phyloP scores from a whole-genome alignment of 2,888 invertebrate genomes.

The Tyria jacobaeae region DNA sequence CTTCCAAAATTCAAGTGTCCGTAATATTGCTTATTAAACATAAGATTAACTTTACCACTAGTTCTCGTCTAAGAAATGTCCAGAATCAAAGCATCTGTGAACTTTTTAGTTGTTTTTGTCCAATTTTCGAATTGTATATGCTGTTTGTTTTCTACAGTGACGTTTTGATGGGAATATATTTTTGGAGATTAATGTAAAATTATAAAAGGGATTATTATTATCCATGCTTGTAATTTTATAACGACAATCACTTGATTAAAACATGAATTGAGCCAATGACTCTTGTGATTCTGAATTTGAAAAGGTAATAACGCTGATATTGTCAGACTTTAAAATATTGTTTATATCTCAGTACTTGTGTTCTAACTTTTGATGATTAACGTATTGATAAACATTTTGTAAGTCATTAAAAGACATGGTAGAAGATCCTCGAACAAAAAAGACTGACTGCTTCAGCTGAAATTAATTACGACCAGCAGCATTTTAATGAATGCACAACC shows the following conservation, averaged over 20 bases:
- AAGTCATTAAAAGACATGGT: not conserved
- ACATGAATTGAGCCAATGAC: not conserved
- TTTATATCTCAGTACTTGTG: not conserved
- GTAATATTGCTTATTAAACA: conserved; percentile 37
- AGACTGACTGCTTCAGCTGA: conserved; percentile 7
- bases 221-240: not conserved
- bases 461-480: not conserved
- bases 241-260: not conserved
- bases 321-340: not conserved
- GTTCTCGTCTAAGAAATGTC: conserved; percentile 44
- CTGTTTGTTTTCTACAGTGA: conserved; percentile 59
- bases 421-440: not conserved
- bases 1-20: conserved; percentile 38
- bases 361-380: not conserved
- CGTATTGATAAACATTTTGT: no score
- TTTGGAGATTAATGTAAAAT: conserved; percentile 22
- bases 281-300: not conserved
- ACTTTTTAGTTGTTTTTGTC: conserved; percentile 48
- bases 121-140: conserved; percentile 60
- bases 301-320: not conserved
- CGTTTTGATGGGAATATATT: conserved; percentile 33
- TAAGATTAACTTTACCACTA: conserved; percentile 39
- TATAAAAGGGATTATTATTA: not conserved
- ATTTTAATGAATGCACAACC: conserved; percentile 5
- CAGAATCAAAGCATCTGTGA: conserved; percentile 44